phyloP scores from a whole-genome alignment of 2,113 vertebrate species.

The Indicator indicator region DNA sequence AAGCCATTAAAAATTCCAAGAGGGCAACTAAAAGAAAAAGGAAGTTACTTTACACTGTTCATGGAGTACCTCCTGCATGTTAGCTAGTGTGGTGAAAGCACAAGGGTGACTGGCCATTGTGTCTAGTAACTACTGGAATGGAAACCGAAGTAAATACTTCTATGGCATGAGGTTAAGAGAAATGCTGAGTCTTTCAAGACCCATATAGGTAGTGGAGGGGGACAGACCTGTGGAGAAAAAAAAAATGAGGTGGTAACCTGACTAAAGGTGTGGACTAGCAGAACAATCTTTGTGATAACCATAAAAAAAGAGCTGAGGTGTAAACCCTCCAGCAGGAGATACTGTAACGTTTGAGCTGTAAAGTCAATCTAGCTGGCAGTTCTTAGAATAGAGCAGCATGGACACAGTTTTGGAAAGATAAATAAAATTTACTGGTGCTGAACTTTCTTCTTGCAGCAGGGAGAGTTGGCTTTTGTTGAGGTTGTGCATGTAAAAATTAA shows the following conservation, averaged over 20 bases:
- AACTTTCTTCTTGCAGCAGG: not conserved
- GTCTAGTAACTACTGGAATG: not conserved
- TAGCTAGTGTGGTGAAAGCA: not conserved
- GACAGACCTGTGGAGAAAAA: not conserved
- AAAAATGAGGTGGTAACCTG: not conserved
- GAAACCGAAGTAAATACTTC: not conserved
- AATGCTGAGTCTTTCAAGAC: not conserved
- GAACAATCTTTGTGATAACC: not conserved
- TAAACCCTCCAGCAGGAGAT: not conserved
- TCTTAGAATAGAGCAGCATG: not conserved
- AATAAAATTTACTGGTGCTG: not conserved
- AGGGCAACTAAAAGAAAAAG: not conserved
- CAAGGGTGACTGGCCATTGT: not conserved
- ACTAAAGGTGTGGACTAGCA: not conserved
- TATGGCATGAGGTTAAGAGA: not conserved
- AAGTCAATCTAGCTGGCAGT: not conserved
- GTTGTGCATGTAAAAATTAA: not conserved
- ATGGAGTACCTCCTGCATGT: fast-evolving
- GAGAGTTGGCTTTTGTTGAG: not conserved
- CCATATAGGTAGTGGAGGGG: not conserved
- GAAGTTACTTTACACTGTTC: not conserved
- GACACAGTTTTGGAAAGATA: not conserved
- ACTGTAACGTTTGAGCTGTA: not conserved
- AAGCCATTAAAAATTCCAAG: not conserved
- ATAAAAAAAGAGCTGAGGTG: not conserved